Evolutionary conservation across 2,113 vertebrate species (phyloP).

Genomic region (Thomomys bottae): DNA sequence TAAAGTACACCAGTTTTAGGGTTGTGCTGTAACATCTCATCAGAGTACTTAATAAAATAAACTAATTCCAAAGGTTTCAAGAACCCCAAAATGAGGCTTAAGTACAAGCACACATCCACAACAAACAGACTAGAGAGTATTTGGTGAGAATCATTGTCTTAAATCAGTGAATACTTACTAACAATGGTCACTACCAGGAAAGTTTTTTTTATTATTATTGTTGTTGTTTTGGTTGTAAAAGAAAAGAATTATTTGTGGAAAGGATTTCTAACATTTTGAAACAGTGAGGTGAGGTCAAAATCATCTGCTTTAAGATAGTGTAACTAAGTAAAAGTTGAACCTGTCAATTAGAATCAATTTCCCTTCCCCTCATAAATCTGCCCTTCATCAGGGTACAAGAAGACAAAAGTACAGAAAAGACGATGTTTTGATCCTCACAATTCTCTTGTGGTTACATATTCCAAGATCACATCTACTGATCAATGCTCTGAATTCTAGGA

Average conservation of each 20-base stretch:
- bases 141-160: neutral
- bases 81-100: neutral
- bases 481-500: slow-evolving; percentile 18
- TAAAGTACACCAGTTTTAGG: slow-evolving; percentile 11
- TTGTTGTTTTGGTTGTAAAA: neutral
- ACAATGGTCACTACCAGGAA: neutral
- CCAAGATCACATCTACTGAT: neutral
- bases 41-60: slow-evolving; percentile 34
- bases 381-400: neutral
- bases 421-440: neutral
- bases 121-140: neutral
- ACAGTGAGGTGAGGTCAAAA: neutral
- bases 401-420: neutral
- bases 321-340: neutral
- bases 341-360: neutral
- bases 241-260: neutral
- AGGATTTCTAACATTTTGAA: slow-evolving; percentile 32
- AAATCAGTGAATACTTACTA: neutral
- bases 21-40: neutral
- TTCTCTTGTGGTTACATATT: neutral
- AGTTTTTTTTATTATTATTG: neutral
- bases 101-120: slow-evolving; percentile 16
- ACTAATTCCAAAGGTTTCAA: slow-evolving; percentile 22
- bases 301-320: neutral
- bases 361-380: neutral